Conservation (phyloP, 2,888 invertebrate species). For the Allophyes oxyacanthae region DNA sequence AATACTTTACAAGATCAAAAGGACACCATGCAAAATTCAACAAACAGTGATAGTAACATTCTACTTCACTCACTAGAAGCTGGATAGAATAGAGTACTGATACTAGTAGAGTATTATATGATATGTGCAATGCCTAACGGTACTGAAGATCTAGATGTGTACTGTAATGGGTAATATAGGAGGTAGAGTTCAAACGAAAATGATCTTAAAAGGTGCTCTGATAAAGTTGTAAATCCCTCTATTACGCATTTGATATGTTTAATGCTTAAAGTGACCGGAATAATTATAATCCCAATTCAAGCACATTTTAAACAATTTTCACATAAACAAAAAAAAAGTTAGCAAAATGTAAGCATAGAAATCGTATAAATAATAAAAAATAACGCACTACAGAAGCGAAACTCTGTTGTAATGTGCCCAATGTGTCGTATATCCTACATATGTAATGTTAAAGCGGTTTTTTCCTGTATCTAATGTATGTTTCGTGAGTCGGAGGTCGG, state of each 20-base stretch:
- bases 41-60: slow-evolving; percentile 24
- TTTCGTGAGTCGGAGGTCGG: slow-evolving; percentile 56
- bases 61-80: slow-evolving; percentile 54
- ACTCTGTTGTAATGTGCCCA: slow-evolving; percentile 67
- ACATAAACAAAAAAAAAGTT: slow-evolving; percentile 15
- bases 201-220: slow-evolving; percentile 20
- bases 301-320: slow-evolving; percentile 41
- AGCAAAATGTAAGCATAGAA: slow-evolving; percentile 34
- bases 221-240: not conserved
- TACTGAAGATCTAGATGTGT: slow-evolving; percentile 60
- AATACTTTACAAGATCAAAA: slow-evolving; percentile 12
- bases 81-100: slow-evolving; percentile 51
- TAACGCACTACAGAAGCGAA: slow-evolving; percentile 72
- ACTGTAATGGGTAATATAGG: slow-evolving; percentile 54
- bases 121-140: slow-evolving; percentile 59
- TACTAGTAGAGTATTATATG: slow-evolving; percentile 58
- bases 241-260: not conserved
- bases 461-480: slow-evolving; percentile 53
- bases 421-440: slow-evolving; percentile 64
- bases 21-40: slow-evolving; percentile 42
- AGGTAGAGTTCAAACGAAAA: slow-evolving; percentile 34
- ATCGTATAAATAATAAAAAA: slow-evolving; percentile 42
- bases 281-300: not conserved
- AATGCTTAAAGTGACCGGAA: too few species aligned
- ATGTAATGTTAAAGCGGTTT: slow-evolving; percentile 63